Conservation (phyloP, 1,140 invertebrate genomes). For the Dreissena rostriformis region DNA sequence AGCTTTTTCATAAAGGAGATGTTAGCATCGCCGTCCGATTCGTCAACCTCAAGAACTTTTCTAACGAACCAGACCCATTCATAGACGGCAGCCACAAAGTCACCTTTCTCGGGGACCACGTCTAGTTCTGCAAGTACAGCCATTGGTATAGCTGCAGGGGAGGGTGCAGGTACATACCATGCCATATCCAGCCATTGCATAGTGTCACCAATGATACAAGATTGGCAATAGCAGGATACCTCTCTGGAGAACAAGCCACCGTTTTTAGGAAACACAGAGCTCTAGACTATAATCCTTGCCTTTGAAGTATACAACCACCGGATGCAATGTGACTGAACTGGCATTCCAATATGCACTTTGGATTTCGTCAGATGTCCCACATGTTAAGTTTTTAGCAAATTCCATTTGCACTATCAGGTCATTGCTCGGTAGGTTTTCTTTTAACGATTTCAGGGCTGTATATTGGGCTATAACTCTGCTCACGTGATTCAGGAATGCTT, state of each 20-base stretch:
- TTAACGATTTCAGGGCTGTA: slow-evolving; percentile 15
- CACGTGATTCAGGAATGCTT: slow-evolving; percentile 30
- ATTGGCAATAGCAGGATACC: not conserved
- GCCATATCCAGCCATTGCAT: not conserved
- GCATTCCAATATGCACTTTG: slow-evolving; percentile 53
- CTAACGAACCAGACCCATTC: too few species aligned
- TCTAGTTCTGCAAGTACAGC: too few species aligned
- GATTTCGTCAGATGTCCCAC: slow-evolving; percentile 45
- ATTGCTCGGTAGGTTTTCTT: slow-evolving; percentile 36
- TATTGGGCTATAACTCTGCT: slow-evolving; percentile 32
- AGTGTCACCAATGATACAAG: not conserved
- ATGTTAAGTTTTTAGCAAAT: slow-evolving; percentile 57
- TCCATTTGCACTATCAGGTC: slow-evolving; percentile 55
- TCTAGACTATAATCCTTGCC: not conserved
- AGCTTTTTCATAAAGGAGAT: too few species aligned
- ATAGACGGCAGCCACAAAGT: too few species aligned
- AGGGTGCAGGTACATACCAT: too few species aligned
- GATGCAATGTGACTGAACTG: slow-evolving; percentile 46
- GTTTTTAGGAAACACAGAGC: slow-evolving; percentile 1
- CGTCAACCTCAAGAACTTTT: too few species aligned
- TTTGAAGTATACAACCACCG: slow-evolving; percentile 42
- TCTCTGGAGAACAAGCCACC: slow-evolving; percentile 2
- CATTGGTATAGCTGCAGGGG: too few species aligned
- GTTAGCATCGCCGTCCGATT: too few species aligned
- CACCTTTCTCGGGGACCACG: not conserved